phyloP scores from a whole-genome alignment of 2,113 vertebrate species.

The Phasianus colchicus region DNA sequence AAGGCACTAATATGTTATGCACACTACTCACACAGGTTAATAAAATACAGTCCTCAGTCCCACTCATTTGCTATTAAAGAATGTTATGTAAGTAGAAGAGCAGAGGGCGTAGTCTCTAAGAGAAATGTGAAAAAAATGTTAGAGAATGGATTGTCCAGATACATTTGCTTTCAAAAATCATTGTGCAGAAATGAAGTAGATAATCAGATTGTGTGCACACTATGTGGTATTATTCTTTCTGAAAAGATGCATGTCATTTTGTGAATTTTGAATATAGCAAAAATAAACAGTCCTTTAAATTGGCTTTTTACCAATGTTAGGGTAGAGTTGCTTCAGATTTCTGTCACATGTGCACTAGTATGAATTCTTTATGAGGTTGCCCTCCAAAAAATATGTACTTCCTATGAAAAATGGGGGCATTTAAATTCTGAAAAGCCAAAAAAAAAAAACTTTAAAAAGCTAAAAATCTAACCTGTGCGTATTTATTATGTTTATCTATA shows the following conservation, averaged over 20 bases:
- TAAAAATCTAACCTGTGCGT: background rate
- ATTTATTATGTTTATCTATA: background rate
- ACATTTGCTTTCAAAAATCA: background rate
- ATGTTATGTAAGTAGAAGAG: background rate
- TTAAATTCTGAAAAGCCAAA: background rate
- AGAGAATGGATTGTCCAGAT: background rate
- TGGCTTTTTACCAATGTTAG: background rate
- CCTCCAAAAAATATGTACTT: background rate
- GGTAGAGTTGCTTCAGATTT: accelerated
- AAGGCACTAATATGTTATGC: background rate
- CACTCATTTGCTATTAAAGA: background rate
- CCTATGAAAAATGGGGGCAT: background rate
- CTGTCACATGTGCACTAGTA: background rate
- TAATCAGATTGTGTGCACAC: background rate
- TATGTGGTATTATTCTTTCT: background rate
- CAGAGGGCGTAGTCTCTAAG: background rate
- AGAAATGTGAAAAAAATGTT: background rate
- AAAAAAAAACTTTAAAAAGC: too few species aligned
- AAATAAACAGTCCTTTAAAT: background rate
- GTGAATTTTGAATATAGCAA: background rate
- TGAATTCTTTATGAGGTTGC: background rate
- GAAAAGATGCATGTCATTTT: background rate
- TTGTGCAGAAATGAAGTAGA: background rate
- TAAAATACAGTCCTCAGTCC: background rate
- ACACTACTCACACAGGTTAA: background rate